Evolutionary conservation across 2,113 vertebrate species (phyloP).

Genomic region (Turnix velox): DNA sequence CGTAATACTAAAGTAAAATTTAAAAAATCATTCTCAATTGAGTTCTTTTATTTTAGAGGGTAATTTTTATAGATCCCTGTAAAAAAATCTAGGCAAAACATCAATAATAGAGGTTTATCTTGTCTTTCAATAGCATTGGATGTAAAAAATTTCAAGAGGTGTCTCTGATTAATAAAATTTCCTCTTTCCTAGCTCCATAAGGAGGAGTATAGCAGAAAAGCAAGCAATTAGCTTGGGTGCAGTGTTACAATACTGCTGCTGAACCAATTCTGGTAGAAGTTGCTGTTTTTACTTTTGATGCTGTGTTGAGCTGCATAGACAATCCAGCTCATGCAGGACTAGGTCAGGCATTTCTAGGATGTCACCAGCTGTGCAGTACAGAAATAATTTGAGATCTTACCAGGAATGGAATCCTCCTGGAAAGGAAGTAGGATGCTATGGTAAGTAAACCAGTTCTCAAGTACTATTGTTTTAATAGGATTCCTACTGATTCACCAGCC

Average conservation of each 20-base stretch:
- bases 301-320: background rate
- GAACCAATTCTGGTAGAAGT: background rate
- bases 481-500: slow-evolving; percentile 40
- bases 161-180: background rate
- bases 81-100: background rate
- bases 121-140: background rate
- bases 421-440: background rate
- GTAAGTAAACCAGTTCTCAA: background rate
- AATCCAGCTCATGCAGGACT: background rate
- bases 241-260: background rate
- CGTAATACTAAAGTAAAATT: background rate
- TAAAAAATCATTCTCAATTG: background rate
- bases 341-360: background rate
- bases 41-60: background rate
- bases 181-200: background rate
- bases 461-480: slow-evolving; percentile 24
- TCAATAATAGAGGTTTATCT: slow-evolving; percentile 3
- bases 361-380: background rate
- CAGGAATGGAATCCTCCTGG: background rate
- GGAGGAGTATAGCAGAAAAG: background rate
- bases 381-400: background rate
- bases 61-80: background rate
- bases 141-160: background rate
- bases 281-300: background rate
- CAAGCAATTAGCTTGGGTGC: background rate